Percentiles rank a stretch among this genome's conserved stretches.
These are phyloP conservation scores for Corydoras maculifer DNA, from an alignment of 2,113 vertebrate genomes.

Conservation along the genomic window DNA sequence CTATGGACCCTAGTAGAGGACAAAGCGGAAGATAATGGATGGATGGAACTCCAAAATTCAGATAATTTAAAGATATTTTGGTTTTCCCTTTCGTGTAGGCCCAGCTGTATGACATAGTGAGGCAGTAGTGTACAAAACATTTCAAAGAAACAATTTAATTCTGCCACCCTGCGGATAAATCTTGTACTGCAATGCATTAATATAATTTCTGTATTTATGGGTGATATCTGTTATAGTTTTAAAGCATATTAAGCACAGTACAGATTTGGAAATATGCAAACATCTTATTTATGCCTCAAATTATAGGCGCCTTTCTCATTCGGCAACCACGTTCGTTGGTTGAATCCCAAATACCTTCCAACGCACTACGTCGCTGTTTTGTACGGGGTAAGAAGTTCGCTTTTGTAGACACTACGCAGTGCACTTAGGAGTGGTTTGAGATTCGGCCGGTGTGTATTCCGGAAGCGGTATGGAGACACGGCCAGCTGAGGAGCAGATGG, in stretches of 20 bases:
- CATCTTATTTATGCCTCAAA: too few species aligned
- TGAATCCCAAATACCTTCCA: not conserved
- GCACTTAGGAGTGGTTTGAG: constrained; percentile 10
- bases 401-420: not conserved
- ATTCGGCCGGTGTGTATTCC: constrained; percentile 52
- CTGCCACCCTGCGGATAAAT: not conserved
- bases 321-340: not conserved
- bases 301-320: too few species aligned
- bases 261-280: too few species aligned
- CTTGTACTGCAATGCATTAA: not conserved
- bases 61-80: too few species aligned
- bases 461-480: constrained; percentile 75
- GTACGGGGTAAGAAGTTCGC: not conserved
- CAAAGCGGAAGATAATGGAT: too few species aligned
- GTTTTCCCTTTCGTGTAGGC: too few species aligned
- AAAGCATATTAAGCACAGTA: too few species aligned
- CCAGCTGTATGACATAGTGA: not conserved
- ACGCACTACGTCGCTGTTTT: not conserved
- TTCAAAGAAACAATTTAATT: not conserved
- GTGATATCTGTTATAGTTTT: too few species aligned
- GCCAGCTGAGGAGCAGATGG: constrained; percentile 56
- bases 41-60: too few species aligned
- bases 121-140: not conserved
- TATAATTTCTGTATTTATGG: not conserved
- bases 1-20: too few species aligned